Base-by-base conservation (phyloP, 2,888 invertebrate genomes). In the Rutpela maculata region DNA sequence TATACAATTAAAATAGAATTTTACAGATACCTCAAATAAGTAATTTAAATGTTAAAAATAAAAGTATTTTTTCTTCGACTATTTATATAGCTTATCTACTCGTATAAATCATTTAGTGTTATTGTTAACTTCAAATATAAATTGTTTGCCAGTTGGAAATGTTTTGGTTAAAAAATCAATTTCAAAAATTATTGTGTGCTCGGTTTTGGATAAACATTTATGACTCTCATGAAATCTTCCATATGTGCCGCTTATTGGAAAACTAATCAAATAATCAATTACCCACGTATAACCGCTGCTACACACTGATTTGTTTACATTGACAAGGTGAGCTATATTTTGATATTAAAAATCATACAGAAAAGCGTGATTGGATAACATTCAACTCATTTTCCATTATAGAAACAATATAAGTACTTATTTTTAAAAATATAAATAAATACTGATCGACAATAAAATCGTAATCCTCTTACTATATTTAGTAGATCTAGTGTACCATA, bases 41-140 rank as follows among this genome's bases (percentile, higher is more conserved):
- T 43, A 65, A 65, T 65, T 65, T 43, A 65, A 18, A 18, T 19
- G 62, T 62, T 31, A 62, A 15, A 62, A 62, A 18, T 12, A 38
- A 65, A 65, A 19, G 38, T 65, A 65, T 65, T 65, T 65, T 65
- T 65, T 65, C 38, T 62, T 18, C 15, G 15, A 12, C 17, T 65
- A 43, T 65, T 65, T 65, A 65, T 38, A 65, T 18, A 65, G 62
- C 7, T n/a, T 31, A 31, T n/a, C 65, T 38, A 26, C 22, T 26
- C 22, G 22, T 26, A 65, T 65, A 65, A 65, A 65, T 65, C 65
- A 65, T 65, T 35, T 43, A 31, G 18, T 35, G 65, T 65, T 65
- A 65, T 65, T 65, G 18, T 18, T 65, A 65, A 43, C 11, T 38
- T 38, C 19, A n/a, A 18, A 65, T 65, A 65, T 65, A 65, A 65